Evolutionary conservation across 2,888 invertebrate genomes (phyloP), one percentile per base, ranked within the genome.

Genomic region (Salpingus planirostris): DNA sequence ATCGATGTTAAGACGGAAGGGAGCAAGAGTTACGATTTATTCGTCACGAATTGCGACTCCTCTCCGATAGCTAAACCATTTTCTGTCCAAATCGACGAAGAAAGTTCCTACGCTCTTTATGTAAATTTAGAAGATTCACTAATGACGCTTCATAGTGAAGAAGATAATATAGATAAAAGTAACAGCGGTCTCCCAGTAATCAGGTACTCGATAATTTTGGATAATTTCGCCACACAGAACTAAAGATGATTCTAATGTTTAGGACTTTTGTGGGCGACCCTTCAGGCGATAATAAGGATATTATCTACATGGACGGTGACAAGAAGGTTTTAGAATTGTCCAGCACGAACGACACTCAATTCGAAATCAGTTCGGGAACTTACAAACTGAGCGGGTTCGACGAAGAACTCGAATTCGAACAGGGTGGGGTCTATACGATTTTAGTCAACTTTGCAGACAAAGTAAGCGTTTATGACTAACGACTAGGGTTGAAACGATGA

Each of bases 391-490:
- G 27, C 1, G 30, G 14, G 1, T 23, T 13, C 13, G 29, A 26
- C 3, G 26, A 64, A n/a, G 42, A 50, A n/a, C 21, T 40, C 1
- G 32, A 46, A 0, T 62, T 80, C 1, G 60, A 67, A 46, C 55
- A 73, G 3, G 84, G 84, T 0, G 83, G 79, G 8, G 77, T 80
- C 8, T 84, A 81, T 46, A 74, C 76, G 0, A 51, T 77, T 6
- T 62, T 74, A 45, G 54, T 69, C 15, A 13, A 28, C 15, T 11
- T 24, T 7, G 24, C 6, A 18, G 18, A 7, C 8, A 18, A 8
- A 7, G 8, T 18, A 18, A 6, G 6, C 18, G 8, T 18, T 18
- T 18, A 18, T 18, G 6, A 18, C 18, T 18, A 7, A 18, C 8
- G 6, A 18, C 8, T 18, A 18, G n/a, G n/a, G n/a, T n/a, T n/a